Conservation (phyloP, 2,113 vertebrate genomes). For the Dolichallabes microphthalmus region DNA sequence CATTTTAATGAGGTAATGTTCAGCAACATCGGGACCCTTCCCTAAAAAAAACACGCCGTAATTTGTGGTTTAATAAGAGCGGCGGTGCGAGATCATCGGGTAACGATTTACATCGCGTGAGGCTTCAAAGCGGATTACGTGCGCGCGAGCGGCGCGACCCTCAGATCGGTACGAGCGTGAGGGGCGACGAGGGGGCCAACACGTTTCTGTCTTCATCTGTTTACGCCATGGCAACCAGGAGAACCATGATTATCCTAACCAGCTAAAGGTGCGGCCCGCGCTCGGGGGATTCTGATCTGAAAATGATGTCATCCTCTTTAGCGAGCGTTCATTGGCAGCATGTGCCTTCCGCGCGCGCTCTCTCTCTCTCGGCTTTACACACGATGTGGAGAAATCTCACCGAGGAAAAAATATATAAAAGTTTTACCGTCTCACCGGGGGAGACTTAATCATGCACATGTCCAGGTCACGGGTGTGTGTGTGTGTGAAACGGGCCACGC, state of each 20-base stretch:
- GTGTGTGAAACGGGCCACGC: not conserved
- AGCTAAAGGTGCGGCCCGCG: constrained; percentile 21
- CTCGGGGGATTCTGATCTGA: constrained; percentile 40
- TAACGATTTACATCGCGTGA: constrained; percentile 40
- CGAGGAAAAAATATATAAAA: not conserved
- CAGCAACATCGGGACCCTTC: constrained; percentile 48
- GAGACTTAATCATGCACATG: not conserved
- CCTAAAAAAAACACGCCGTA: constrained; percentile 37
- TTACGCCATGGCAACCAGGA: constrained; percentile 46
- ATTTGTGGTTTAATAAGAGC: constrained; percentile 44
- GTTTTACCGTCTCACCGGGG: not conserved
- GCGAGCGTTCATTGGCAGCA: constrained; percentile 9
- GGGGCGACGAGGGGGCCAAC: constrained; percentile 12
- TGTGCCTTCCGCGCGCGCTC: not conserved
- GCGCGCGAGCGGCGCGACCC: not conserved
- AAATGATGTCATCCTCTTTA: constrained; percentile 38
- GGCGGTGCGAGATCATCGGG: constrained; percentile 4
- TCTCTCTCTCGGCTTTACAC: not conserved
- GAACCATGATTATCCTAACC: constrained; percentile 44
- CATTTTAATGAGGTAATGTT: constrained; percentile 53
- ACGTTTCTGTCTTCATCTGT: constrained; percentile 31
- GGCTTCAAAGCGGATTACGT: constrained; percentile 9
- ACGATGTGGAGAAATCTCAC: constrained; percentile 10
- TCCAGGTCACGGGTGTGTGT: not conserved
- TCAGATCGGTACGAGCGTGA: not conserved